Base-by-base conservation (phyloP, 1,140 invertebrate species). In the Physella acuta region DNA sequence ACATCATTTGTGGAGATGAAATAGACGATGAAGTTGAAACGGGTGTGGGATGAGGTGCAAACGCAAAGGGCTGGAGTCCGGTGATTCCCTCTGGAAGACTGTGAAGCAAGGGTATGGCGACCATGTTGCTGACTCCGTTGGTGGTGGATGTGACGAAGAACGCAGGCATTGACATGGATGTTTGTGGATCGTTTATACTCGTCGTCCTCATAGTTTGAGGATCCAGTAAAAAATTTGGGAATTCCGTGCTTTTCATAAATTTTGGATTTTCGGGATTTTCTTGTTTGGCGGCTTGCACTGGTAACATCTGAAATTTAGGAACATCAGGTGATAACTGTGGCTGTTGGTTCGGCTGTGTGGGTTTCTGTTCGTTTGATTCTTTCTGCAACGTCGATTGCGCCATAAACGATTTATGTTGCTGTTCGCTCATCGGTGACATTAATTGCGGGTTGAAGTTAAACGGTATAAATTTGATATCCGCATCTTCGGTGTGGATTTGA, bases 71-170 rank as follows among this genome's bases (percentile, higher is more conserved):
- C 36, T 63, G 59, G 8, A 61, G 39, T 2, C 55, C 36, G 3
- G 64, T 52, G 3, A 65, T 20, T 5, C 53, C 53, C 11, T 71
- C 61, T 2, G 69, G 60, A 26, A 68, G 65, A 1, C 63, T 49
- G n/a, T 70, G 72, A 0, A 73, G 56, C 11, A 73, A 8, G 0
- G 71, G 71, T 33, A 73, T 68, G n/a, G 72, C 72, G 0, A 73
- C 68, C 39, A 73, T 28, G 26, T 55, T 36, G 2, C 34, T 28
- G 0, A 68, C 37, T 3, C 44, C 34, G 34, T 37, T 49, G 1
- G 65, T 51, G 28, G 71, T 31, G 20, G 60, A 39, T 3, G 66
- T 30, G 58, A 73, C 63, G 34, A 73, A 66, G 8, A 62, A 63
- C 28, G 64, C 39, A 31, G 68, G 24, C 56, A 68, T 20, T 8